These are phyloP conservation scores for Triplophysa tibetana DNA, from an alignment of 2,113 vertebrate species.

Conservation along the genomic window DNA sequence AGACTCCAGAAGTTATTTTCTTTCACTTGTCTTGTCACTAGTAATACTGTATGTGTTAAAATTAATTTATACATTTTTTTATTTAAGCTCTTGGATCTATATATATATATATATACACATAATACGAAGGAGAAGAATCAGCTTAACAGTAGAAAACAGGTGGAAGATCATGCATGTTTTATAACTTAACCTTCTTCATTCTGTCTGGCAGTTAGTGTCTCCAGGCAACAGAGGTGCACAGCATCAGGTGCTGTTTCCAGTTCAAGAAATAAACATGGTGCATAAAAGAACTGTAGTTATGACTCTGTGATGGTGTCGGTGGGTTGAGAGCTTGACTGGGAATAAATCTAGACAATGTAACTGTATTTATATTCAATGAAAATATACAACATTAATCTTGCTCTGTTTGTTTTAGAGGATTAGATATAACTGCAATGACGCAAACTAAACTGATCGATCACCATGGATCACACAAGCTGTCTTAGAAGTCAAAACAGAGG, in stretches of 20 bases:
- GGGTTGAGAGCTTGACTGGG: not conserved
- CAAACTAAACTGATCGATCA: constrained; percentile 7
- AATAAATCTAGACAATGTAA: not conserved
- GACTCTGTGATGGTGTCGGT: not conserved
- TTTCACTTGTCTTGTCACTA: no score
- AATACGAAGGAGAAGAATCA: constrained; percentile 1
- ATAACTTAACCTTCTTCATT: constrained; percentile 56
- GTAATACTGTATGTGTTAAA: no score
- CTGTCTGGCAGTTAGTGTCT: constrained; percentile 58
- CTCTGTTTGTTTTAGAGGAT: not conserved
- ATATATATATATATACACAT: no score
- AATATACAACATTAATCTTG: not conserved
- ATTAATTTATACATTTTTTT: no score
- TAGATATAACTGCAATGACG: not conserved
- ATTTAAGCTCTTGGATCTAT: no score
- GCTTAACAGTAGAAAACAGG: constrained; percentile 37
- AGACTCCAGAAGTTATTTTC: no score
- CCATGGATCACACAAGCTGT: constrained; percentile 10
- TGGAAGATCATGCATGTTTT: constrained; percentile 67
- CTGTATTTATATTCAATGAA: not conserved
- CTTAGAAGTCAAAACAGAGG: not conserved
- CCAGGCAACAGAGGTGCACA: constrained; percentile 59
- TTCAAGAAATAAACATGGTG: not conserved
- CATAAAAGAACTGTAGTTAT: not conserved
- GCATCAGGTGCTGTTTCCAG: constrained; percentile 8